Conservation (phyloP, 2,113 vertebrate species). For the Corapipo altera region DNA sequence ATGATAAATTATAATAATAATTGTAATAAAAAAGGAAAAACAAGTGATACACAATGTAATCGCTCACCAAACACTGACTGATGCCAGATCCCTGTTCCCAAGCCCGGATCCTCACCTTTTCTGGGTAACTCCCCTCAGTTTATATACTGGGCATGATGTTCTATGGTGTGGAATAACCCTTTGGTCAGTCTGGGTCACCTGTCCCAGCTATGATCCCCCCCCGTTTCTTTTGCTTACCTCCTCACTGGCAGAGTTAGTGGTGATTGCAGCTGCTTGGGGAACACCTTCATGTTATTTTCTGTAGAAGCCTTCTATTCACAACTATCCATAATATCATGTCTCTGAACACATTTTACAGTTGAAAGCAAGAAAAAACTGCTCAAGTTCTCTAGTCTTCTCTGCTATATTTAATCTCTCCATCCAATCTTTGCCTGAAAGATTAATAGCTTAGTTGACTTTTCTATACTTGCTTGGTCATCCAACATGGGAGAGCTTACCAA, state of each 20-base stretch:
- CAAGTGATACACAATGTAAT: background rate
- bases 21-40: background rate
- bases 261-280: background rate
- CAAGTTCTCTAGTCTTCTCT: background rate
- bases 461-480: background rate
- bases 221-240: background rate
- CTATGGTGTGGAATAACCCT: background rate
- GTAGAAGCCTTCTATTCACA: background rate
- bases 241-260: background rate
- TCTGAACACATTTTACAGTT: background rate
- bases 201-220: background rate
- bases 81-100: background rate
- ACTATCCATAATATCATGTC: background rate
- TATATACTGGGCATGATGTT: background rate
- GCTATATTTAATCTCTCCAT: background rate
- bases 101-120: background rate
- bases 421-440: background rate
- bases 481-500: background rate
- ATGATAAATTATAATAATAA: background rate
- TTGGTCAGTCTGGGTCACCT: background rate
- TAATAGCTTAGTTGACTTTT: background rate
- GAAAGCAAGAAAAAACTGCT: background rate
- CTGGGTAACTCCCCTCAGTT: background rate
- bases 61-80: background rate
- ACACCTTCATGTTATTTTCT: background rate